Base-by-base conservation (phyloP, 1,140 invertebrate genomes). In the Drosophila erecta region DNA sequence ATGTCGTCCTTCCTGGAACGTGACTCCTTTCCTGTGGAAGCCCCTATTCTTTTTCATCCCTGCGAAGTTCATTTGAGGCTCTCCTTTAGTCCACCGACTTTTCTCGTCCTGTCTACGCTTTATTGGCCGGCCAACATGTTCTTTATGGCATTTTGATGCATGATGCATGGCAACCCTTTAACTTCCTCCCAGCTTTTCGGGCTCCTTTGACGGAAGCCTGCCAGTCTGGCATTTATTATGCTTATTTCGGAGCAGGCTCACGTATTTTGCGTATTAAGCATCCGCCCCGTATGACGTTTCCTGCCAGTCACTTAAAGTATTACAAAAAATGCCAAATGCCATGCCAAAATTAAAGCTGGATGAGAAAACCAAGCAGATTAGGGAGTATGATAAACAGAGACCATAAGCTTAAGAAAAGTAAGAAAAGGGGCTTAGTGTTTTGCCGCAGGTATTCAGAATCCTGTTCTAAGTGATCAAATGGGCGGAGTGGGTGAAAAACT, bases 41-140 rank as follows among this genome's bases (percentile, higher is more conserved):
- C 35, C 50, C 30, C 44, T 14, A 22, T 35, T 33, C 24, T 15
- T 12, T 54, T 43, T 61, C 41, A 17, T 72, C 41, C 35, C 37
- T 20, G 37, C 38, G 72, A 49, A 81, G 83, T 87, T 86, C 81
- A 86, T 86, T 87, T 87, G 59, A 61, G 53, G 65, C 64, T 55
- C 50, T 56, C 56, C 40, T 8, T 30, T 30, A 30, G 30, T 30
- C 30, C 30, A 30, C 46, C 22, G 15, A 30, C 33, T 10, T 47
- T 66, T 61, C 17, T 20, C 12, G 12, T 46, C 37, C 44, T 79
- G 75, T 87, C 78, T 86, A 72, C 74, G 74, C 75, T 86, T 86
- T 86, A 86, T 87, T 86, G 70, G 83, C 77, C 77, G 65, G 54
- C 75, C 83, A 81, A 86, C 83, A 87, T 87, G 76, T 76, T 79